Conservation (phyloP, 2,113 vertebrate genomes). For the Pterocles gutturalis region DNA sequence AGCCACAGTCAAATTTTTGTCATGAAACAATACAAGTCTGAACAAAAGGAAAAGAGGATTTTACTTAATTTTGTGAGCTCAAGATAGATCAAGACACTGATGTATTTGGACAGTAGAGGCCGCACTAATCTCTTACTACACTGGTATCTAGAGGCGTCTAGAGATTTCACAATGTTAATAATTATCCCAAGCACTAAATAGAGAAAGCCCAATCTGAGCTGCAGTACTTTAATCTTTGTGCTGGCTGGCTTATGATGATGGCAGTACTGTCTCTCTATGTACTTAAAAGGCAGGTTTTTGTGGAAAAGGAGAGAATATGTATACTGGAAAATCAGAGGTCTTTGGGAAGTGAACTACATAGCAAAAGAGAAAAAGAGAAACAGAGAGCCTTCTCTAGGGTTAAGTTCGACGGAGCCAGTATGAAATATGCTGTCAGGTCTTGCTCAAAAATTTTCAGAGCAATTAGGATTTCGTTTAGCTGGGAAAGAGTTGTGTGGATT, state of each 20-base stretch:
- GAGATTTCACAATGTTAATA: not conserved
- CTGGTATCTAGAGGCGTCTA: not conserved
- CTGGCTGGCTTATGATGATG: not conserved
- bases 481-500: not conserved
- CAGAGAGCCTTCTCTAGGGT: not conserved
- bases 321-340: not conserved
- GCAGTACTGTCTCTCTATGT: not conserved
- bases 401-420: not conserved
- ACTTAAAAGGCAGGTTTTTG: not conserved
- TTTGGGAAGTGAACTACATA: not conserved
- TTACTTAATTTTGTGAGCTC: not conserved
- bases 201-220: not conserved
- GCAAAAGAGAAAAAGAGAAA: not conserved
- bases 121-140: not conserved
- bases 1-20: not conserved
- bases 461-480: not conserved
- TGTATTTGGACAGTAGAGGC: not conserved
- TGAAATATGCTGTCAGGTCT: not conserved
- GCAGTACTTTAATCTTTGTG: not conserved
- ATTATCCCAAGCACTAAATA: not conserved
- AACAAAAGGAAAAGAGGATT: not conserved
- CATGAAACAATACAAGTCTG: not conserved
- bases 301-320: not conserved
- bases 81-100: not conserved
- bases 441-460: not conserved